Conservation (phyloP, 1,140 invertebrate genomes). For the Cyclargus thomasi region DNA sequence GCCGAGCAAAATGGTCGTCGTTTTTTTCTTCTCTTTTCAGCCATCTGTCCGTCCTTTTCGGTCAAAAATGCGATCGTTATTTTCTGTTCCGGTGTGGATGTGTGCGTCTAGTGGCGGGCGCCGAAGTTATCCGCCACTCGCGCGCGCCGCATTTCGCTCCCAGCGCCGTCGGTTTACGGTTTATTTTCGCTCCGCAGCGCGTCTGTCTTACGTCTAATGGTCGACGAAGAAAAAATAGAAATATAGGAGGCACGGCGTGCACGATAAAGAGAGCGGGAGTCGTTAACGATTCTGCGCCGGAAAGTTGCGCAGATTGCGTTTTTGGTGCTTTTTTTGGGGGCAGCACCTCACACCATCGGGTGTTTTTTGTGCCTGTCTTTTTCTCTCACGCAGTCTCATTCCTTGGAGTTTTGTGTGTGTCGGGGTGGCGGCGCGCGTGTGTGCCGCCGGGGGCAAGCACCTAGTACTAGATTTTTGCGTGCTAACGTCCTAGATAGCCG, state of each 20-base stretch:
- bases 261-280: slow-evolving; percentile 73
- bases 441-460: slow-evolving; percentile 54
- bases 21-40: slow-evolving; percentile 75
- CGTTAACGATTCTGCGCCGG: slow-evolving; percentile 74
- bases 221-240: slow-evolving; percentile 72
- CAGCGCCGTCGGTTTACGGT: slow-evolving; percentile 18
- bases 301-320: slow-evolving; percentile 74
- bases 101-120: slow-evolving; percentile 58
- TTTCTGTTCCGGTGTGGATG: slow-evolving; percentile 71
- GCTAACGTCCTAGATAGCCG: slow-evolving; percentile 66
- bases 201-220: slow-evolving; percentile 66
- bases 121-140: slow-evolving; percentile 46
- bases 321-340: slow-evolving; percentile 74
- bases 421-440: slow-evolving; percentile 39
- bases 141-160: slow-evolving; percentile 24
- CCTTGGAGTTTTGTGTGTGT: slow-evolving; percentile 39
- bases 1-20: slow-evolving; percentile 73
- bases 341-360: slow-evolving; percentile 69
- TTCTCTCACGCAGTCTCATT: slow-evolving; percentile 63
- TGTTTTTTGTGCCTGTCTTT: slow-evolving; percentile 71
- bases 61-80: slow-evolving; percentile 75
- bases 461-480: slow-evolving; percentile 72
- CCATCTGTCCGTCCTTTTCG: slow-evolving; percentile 74
- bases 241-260: slow-evolving; percentile 71
- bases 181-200: slow-evolving; percentile 27